Conservation (phyloP, 2,113 vertebrate genomes). For the Xenopus laevis region DNA sequence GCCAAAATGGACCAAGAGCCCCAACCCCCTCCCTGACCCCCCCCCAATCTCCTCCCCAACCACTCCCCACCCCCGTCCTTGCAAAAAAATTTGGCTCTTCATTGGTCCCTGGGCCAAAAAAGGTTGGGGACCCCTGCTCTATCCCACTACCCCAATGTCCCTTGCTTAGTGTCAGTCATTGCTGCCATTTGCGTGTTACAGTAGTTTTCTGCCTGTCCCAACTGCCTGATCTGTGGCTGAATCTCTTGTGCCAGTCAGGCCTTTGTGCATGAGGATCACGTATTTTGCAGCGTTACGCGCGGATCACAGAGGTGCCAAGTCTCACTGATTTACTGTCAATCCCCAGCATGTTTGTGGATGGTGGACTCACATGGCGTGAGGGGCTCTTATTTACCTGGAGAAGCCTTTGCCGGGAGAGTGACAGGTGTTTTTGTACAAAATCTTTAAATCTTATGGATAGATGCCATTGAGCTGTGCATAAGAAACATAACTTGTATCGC, state of each 20-base stretch:
- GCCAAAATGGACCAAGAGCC: too few species aligned
- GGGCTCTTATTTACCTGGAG: background rate
- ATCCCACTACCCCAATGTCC: too few species aligned
- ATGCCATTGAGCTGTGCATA: background rate
- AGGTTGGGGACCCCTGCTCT: too few species aligned
- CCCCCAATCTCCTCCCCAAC: too few species aligned
- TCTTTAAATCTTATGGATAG: background rate
- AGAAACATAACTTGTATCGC: too few species aligned
- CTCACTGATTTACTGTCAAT: constrained; percentile 19
- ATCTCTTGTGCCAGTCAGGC: background rate
- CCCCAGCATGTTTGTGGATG: constrained; percentile 5
- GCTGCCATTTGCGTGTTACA: background rate
- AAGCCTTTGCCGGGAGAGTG: background rate
- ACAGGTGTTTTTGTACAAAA: background rate
- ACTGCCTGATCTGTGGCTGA: background rate
- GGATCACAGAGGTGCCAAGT: background rate
- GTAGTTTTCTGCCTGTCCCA: background rate
- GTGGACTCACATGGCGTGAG: background rate
- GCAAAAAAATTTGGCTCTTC: too few species aligned
- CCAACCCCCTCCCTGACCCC: too few species aligned
- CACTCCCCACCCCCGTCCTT: too few species aligned
- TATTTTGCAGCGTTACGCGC: background rate
- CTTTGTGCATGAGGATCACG: constrained; percentile 7
- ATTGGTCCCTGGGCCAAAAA: too few species aligned
- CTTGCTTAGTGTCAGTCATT: too few species aligned